A percentile compares a stretch with the other conserved stretches of the same genome.
Evolutionary conservation across 2,113 vertebrate genomes (phyloP).

Genomic region (Synodontis membranacea): DNA sequence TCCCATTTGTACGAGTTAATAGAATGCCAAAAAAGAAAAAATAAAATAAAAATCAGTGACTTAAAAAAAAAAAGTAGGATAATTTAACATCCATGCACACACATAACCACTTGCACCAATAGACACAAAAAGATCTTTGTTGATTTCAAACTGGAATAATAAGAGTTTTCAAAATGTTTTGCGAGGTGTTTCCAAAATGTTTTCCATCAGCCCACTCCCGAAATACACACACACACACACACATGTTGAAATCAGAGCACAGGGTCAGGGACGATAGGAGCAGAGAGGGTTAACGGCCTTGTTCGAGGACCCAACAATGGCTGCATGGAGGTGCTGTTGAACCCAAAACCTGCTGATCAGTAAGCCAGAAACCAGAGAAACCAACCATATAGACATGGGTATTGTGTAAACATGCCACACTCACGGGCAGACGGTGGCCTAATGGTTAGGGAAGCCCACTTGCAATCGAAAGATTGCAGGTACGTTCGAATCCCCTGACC

Average conservation of each 20-base stretch:
- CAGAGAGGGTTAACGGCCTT: background rate
- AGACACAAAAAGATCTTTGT: background rate
- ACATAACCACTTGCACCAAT: background rate
- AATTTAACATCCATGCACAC: background rate
- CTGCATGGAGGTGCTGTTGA: background rate
- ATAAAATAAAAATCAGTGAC: background rate
- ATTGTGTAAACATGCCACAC: conserved; percentile 30
- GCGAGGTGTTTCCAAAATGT: conserved; percentile 10
- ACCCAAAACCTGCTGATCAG: background rate
- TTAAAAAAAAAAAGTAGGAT: background rate
- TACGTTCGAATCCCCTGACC: no score
- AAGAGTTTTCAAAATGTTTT: conserved; percentile 3
- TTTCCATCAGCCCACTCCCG: background rate
- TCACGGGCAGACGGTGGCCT: no score
- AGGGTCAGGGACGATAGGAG: background rate
- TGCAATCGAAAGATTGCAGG: no score
- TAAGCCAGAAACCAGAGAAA: background rate
- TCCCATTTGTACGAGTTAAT: background rate
- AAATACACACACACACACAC: conserved; percentile 11
- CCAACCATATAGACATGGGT: background rate
- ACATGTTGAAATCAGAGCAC: background rate
- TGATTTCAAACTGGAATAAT: background rate
- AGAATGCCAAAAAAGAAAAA: conserved; percentile 8
- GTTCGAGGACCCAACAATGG: background rate
- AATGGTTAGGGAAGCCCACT: no score